phyloP scores from a whole-genome alignment of 1,140 invertebrate genomes.

The Zaprionus lachaisei region DNA sequence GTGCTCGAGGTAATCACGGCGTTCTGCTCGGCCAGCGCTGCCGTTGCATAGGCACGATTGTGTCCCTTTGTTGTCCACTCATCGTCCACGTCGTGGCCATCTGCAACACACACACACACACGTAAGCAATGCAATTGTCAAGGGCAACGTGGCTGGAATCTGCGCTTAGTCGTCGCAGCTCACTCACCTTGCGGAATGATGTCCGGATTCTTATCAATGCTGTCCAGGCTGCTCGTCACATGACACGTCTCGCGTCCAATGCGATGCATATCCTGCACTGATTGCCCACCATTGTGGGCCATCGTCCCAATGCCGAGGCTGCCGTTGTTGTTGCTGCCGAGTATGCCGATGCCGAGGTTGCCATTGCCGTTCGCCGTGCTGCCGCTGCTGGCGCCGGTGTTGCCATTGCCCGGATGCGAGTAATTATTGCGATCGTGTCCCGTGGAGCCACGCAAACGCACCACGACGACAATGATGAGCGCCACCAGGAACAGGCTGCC shows the following conservation, averaged over 20 bases:
- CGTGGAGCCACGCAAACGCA: slow-evolving; percentile 87
- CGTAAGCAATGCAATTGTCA: not conserved
- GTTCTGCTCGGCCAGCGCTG: slow-evolving; percentile 82
- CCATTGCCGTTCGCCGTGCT: slow-evolving; percentile 58
- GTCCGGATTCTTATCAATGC: slow-evolving; percentile 91
- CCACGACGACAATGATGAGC: slow-evolving; percentile 90
- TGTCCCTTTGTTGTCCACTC: slow-evolving; percentile 83
- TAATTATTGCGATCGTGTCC: slow-evolving; percentile 88
- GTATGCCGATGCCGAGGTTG: slow-evolving; percentile 70
- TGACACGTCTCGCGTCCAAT: slow-evolving; percentile 85
- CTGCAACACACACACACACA: slow-evolving; percentile 33
- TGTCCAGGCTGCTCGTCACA: slow-evolving; percentile 86
- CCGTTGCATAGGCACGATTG: slow-evolving; percentile 80
- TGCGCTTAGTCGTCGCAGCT: not conserved
- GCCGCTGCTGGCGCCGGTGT: slow-evolving; percentile 52
- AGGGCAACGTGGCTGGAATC: slow-evolving; percentile 10
- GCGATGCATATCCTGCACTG: slow-evolving; percentile 83
- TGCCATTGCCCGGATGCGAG: slow-evolving; percentile 85
- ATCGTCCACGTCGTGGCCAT: slow-evolving; percentile 80
- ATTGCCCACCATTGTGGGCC: slow-evolving; percentile 76
- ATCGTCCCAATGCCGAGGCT: slow-evolving; percentile 62
- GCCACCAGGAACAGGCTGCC: slow-evolving; percentile 89
- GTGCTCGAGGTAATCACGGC: slow-evolving; percentile 80
- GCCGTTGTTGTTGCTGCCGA: slow-evolving; percentile 66
- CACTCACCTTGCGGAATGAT: slow-evolving; percentile 89